These are phyloP conservation scores for Sphaerophoria rueppellii DNA, from an alignment of 2,888 invertebrate genomes.

Conservation along the genomic window DNA sequence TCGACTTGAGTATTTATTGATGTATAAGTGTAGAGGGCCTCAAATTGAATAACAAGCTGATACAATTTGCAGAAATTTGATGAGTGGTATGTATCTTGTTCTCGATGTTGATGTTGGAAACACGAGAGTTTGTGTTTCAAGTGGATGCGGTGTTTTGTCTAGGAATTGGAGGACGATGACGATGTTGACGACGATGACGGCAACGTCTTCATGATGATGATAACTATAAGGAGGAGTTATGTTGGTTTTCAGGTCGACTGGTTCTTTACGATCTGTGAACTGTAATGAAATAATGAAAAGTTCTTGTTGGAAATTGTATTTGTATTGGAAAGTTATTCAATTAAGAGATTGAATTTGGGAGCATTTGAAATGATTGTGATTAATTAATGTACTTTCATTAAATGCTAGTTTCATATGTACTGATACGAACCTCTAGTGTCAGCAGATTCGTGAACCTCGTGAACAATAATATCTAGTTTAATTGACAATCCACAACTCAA, in stretches of 20 bases:
- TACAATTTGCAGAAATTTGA: constrained; percentile 42
- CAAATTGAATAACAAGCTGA: constrained; percentile 31
- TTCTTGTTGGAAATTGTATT: constrained; percentile 13
- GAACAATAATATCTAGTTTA: too few species aligned
- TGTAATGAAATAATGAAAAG: constrained; percentile 48
- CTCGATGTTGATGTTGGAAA: too few species aligned
- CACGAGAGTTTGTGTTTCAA: constrained; percentile 1
- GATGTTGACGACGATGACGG: too few species aligned
- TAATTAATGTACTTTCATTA: not conserved
- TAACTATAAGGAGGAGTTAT: not conserved
- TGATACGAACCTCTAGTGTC: too few species aligned
- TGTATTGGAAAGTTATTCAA: not conserved
- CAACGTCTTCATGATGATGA: constrained; percentile 31
- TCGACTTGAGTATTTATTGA: not conserved
- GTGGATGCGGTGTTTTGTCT: constrained; percentile 13
- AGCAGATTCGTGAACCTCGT: too few species aligned
- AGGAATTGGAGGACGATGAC: not conserved
- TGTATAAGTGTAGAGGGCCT: not conserved
- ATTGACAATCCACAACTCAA: too few species aligned
- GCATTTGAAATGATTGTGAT: not conserved
- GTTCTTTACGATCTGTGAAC: constrained; percentile 24
- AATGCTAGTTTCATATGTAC: too few species aligned
- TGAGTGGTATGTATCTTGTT: constrained; percentile 5
- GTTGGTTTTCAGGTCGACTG: not conserved
- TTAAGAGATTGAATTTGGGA: constrained; percentile 5